These are phyloP conservation scores for Mirounga angustirostris DNA, from an alignment of 2,113 vertebrate species.

Conservation along the genomic window DNA sequence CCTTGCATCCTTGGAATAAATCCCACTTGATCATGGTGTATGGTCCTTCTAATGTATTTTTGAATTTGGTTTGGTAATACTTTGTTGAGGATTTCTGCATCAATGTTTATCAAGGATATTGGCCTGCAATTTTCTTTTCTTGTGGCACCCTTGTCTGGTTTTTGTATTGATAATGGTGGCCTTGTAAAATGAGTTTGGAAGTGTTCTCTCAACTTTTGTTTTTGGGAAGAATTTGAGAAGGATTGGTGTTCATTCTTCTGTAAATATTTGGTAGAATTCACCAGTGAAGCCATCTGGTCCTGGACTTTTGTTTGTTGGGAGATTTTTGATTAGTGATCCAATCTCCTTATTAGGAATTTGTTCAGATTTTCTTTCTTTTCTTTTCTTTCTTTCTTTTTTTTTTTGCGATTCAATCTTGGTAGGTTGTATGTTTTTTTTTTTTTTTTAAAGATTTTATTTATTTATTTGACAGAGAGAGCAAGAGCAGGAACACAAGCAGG, in stretches of 20 bases:
- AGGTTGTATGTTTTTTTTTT: too few species aligned
- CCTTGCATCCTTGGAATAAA: background rate
- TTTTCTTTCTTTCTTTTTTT: background rate
- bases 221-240: background rate
- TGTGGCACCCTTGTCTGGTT: background rate
- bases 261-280: background rate
- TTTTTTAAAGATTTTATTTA: too few species aligned
- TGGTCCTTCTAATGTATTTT: background rate
- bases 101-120: background rate
- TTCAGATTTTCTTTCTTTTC: background rate
- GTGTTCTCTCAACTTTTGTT: background rate
- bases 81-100: background rate
- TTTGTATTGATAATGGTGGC: background rate
- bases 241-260: background rate
- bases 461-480: too few species aligned
- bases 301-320: background rate
- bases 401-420: background rate
- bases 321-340: background rate
- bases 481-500: too few species aligned
- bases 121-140: background rate
- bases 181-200: background rate
- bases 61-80: background rate
- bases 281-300: background rate
- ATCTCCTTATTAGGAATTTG: background rate
- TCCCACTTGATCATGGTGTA: background rate